Base-by-base conservation (phyloP, 2,888 invertebrate species). In the Acleris cristana region DNA sequence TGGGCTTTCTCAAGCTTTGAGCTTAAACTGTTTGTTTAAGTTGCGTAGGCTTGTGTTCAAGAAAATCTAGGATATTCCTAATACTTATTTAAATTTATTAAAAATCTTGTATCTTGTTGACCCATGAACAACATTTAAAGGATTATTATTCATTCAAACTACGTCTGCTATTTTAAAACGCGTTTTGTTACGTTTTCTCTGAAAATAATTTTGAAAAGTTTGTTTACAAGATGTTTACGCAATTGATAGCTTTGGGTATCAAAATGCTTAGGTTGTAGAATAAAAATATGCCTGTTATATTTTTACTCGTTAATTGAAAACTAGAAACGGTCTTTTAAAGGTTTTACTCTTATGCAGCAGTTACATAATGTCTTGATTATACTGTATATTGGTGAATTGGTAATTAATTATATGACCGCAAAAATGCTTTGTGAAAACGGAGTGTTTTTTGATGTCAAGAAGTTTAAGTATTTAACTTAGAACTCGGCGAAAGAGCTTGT, bases 401-500 rank as follows among this genome's bases (percentile, higher is more conserved):
- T 0, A 7, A 48, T 5, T 3, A 45, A n/a, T 10, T 48, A 48
- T 1, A 18, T n/a, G 3, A 16, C 54, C 48, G 52, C 48, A 65
- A 53, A 59, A 58, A 16, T 18, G 34, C 18, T 19, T 19, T 30
- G 54, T 30, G 26, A 65, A 49, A 58, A 49, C 6, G 5, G 48
- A 40, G 40, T 60, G 45, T 55, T 61, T 53, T 64, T 54, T 51
- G n/a, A 55, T 60, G 26, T 51, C 44, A 53, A 30, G 59, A 49
- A 40, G 30, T 61, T 18, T 49, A 56, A 23, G 23, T 54, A 40
- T 48, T 26, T 57, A 40, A 61, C 65, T 66, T 57, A 52, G 62
- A 57, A 66, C 30, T 62, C 23, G 34, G 18, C 48, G 45, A 19
- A 54, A 69, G 57, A 34, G 55, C 68, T 64, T 56, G 65, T 72